These are phyloP conservation scores for Petrophora chlorosata DNA, from an alignment of 2,888 invertebrate genomes.

Conservation along the genomic window DNA sequence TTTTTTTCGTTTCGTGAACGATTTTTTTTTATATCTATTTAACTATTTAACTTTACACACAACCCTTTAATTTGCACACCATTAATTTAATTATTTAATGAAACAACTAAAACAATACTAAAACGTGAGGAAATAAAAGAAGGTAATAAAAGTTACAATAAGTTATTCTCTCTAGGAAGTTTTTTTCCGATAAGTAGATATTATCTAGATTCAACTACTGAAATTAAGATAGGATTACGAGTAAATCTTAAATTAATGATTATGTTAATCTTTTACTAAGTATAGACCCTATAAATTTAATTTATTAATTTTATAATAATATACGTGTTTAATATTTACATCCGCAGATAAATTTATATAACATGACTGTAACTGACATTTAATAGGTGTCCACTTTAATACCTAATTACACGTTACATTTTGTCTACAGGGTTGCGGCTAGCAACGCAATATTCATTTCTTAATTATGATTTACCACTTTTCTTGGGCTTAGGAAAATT, in stretches of 20 bases:
- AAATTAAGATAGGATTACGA: slow-evolving; percentile 73
- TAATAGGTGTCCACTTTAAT: slow-evolving; percentile 44
- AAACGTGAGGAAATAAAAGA: slow-evolving; percentile 53
- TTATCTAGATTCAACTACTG: slow-evolving; percentile 74
- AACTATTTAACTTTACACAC: slow-evolving; percentile 83
- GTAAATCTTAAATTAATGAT: slow-evolving; percentile 78
- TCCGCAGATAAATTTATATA: slow-evolving; percentile 60
- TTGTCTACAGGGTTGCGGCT: too few species aligned
- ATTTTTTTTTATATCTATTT: slow-evolving; percentile 74
- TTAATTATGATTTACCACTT: too few species aligned
- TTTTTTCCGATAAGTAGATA: slow-evolving; percentile 55
- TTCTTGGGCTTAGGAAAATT: too few species aligned
- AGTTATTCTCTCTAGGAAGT: slow-evolving; percentile 56
- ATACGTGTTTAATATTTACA: slow-evolving; percentile 79
- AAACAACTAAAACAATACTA: slow-evolving; percentile 61
- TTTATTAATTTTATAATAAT: slow-evolving; percentile 70
- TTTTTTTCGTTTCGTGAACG: slow-evolving; percentile 63
- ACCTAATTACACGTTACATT: background rate
- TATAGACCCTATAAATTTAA: slow-evolving; percentile 77
- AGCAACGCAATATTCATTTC: too few species aligned
- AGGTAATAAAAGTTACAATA: slow-evolving; percentile 37
- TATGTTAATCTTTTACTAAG: slow-evolving; percentile 74
- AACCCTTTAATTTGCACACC: slow-evolving; percentile 84
- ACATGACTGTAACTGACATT: slow-evolving; percentile 70
- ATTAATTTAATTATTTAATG: slow-evolving; percentile 65